These are phyloP conservation scores for Apamea sordens DNA, from an alignment of 2,888 invertebrate species.

Conservation along the genomic window DNA sequence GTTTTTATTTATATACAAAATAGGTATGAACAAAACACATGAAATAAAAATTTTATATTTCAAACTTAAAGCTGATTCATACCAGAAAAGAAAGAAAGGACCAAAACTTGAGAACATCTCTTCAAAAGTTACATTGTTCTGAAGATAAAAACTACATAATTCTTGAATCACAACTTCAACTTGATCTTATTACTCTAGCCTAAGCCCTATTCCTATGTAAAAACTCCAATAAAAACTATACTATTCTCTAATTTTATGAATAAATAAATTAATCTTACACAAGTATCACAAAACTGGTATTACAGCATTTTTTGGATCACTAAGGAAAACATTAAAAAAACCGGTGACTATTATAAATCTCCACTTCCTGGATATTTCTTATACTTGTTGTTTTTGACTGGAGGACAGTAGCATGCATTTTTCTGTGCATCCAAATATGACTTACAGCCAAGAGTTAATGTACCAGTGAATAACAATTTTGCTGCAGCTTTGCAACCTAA, in stretches of 20 bases:
- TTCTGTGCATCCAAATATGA: conserved; percentile 96
- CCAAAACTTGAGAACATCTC: not conserved
- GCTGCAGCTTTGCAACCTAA: conserved; percentile 96
- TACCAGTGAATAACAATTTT: conserved; percentile 96
- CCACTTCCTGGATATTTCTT: conserved; percentile 88
- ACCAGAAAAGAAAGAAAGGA: not conserved
- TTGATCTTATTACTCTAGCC: not conserved
- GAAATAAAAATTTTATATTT: not conserved
- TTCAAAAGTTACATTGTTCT: not conserved
- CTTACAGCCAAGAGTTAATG: conserved; percentile 96
- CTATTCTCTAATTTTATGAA: conserved; percentile 9
- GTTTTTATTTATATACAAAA: conserved; percentile 63
- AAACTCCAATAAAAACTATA: not conserved
- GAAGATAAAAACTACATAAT: not conserved
- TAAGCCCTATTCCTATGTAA: not conserved
- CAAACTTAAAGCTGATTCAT: not conserved
- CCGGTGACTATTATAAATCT: conserved; percentile 74
- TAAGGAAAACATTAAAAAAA: conserved; percentile 22
- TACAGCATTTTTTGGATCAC: conserved; percentile 32
- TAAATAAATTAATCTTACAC: conserved; percentile 55
- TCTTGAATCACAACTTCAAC: not conserved
- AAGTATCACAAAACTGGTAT: conserved; percentile 52
- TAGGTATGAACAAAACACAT: not conserved
- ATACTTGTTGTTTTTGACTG: conserved; percentile 85
- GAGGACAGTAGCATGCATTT: conserved; percentile 94